Base-by-base conservation (phyloP, 1,140 invertebrate genomes). In the Acromyrmex charruanus region DNA sequence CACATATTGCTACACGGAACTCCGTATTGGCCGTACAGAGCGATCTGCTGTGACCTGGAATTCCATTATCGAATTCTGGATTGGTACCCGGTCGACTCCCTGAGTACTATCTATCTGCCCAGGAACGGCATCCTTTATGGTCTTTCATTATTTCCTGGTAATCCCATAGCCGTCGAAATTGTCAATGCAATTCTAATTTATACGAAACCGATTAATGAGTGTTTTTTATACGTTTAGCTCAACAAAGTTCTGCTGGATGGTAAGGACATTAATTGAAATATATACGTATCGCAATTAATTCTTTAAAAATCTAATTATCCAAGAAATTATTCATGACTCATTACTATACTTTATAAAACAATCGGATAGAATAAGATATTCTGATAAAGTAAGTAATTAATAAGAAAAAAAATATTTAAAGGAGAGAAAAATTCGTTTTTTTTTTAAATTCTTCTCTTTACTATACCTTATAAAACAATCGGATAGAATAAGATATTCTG, bases 31-130 rank as follows among this genome's bases (percentile, higher is more conserved):
- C 63, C 49, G 82, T 79, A 44, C 14, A 59, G 28, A 88, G 51
- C 9, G 65, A 87, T 90, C 77, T 86, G 88, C 79, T 71, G 49
- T 81, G 88, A 90, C 89, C 89, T 71, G 84, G 90, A 91, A 91
- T 91, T 86, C 87, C 59, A 90, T 90, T 86, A 91, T 91, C 82
- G 90, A 91, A 91, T 90, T 88, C 89, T 82, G 68, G 51, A 88
- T 88, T 51, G 80, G 44, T 75, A 84, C 55, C 55, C 44, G 16
- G n/a, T 53, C 58, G 55, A 66, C 35, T 74, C 80, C 28, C 80
- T 16, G 25, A 55, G 49, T 49, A 31, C 35, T 59, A n/a, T 49
- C 39, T 74, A 75, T 61, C 53, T 49, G n/a, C n/a, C 1, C 25
- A 74, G 25, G 39, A 75, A 49, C 68, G 18, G 16, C 66, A 61